Base-by-base conservation (phyloP, 2,797 vertebrate genomes). In the Garrulus glandarius region DNA sequence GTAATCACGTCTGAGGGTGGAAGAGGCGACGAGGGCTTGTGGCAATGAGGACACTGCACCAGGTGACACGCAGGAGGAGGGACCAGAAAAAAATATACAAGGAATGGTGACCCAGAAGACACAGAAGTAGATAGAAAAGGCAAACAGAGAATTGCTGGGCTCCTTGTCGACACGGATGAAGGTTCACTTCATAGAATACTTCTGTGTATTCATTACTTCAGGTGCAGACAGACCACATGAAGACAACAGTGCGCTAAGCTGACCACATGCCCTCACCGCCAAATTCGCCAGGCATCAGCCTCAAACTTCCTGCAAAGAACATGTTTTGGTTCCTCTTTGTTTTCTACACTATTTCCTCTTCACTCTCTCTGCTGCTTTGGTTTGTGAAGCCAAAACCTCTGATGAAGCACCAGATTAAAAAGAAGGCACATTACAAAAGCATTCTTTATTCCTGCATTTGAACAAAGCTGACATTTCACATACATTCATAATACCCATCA, bases 381-480 rank as follows among this genome's bases (percentile, higher is more conserved):
- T 41, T 93, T 93, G 26, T 49, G 65, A 95, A 89, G 84, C 64
- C 85, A 89, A 93, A 93, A 85, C 23, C 52, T 95, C 82, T 70
- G 79, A 95, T 94, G 63, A 65, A 86, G 61, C 43, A 61, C 20
- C 74, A 91, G 89, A 96, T 87, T 89, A 53, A 83, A 44, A 70
- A 57, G 55, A 91, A 79, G 4, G 26, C 32, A 68, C 57, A 79
- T 85, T 63, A 93, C 59, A 94, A 87, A 95, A 95, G 87, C 65
- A 60, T 82, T 78, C 59, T 95, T 90, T 90, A 96, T 84, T 94
- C 49, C 64, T 44, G 26, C 53, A 47, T 60, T 93, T 63, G 37
- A 94, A 95, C 77, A 95, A 94, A 85, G 61, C 70, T 89, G 92
- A 84, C 87, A 93, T 96, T 96, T 91, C 74, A 64, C 82, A 84